Evolutionary conservation across 2,888 invertebrate species (phyloP), one percentile per base, ranked within the genome.

Genomic region (Stictocephala bisonia): DNA sequence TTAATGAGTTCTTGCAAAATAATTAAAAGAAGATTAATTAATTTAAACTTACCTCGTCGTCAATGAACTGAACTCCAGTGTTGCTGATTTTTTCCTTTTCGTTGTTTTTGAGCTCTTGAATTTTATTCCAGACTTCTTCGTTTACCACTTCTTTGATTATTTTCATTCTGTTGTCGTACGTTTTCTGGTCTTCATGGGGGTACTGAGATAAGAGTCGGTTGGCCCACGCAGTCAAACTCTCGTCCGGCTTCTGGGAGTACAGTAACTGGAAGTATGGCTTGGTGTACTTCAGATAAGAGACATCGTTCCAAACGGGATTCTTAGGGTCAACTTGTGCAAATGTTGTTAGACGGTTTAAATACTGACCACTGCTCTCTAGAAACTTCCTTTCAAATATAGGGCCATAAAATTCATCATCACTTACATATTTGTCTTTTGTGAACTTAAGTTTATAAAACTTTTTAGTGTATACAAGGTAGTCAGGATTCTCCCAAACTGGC

Each of bases 171-270:
- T 67, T 53, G 24, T 22, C 27, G 40, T 53, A 53, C 4, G 27
- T 24, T 15, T 26, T 3, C 27, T 41, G 40, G 27, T 18, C 27
- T 29, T 67, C 64, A 9, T 40, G 40, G 6, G 53, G 41, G n/a
- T 53, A 53, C 22, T 67, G 51, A 26, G 48, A 24, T 22, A 48
- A 27, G 13, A 64, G 35, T n/a, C 64, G 15, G 9, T 22, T 66
- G 7, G 60, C 58, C 35, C 27, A 72, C 2, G 60, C 35, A 4
- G 60, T 3, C 22, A 60, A 35, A 2, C 24, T 35, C 20, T 70
- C 70, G 27, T 56, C 70, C 22, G 40, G 53, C n/a, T 70, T 70
- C 56, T 70, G 53, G 0, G 70, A 53, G 56, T 24, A 70, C 22
- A 70, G 56, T 15, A 70, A 18, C 0, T 7, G 26, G 41, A 56